phyloP scores from a whole-genome alignment of 1,140 invertebrate species.

The Micrasema minimum region DNA sequence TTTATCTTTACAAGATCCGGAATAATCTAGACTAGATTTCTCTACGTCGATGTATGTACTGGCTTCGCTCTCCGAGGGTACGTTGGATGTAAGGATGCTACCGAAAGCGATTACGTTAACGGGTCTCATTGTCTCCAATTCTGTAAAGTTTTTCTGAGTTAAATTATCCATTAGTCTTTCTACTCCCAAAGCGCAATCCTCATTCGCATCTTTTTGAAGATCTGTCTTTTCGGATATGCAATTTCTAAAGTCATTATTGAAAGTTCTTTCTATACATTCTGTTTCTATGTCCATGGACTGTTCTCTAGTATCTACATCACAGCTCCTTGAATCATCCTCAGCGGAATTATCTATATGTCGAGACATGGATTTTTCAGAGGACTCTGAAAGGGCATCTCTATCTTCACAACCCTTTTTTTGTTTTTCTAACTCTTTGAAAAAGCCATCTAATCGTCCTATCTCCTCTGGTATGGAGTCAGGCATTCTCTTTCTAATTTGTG shows the following conservation, averaged over 20 bases:
- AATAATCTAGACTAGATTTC: slow-evolving; percentile 48
- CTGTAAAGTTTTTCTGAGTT: slow-evolving; percentile 55
- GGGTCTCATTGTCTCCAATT: slow-evolving; percentile 59
- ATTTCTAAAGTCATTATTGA: slow-evolving; percentile 34
- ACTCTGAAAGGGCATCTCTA: background rate
- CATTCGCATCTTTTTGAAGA: slow-evolving; percentile 6
- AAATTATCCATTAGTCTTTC: slow-evolving; percentile 44
- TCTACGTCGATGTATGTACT: slow-evolving; percentile 53
- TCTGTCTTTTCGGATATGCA: slow-evolving; percentile 7
- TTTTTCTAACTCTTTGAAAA: slow-evolving; percentile 43
- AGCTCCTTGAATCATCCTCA: slow-evolving; percentile 54
- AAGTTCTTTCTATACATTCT: slow-evolving; percentile 54
- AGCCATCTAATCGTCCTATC: slow-evolving; percentile 18
- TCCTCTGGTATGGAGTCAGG: slow-evolving; percentile 1
- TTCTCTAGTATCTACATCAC: slow-evolving; percentile 62
- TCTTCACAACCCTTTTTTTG: slow-evolving; percentile 20
- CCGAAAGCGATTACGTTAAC: slow-evolving; percentile 63
- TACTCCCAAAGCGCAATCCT: slow-evolving; percentile 12
- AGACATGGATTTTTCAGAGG: slow-evolving; percentile 22
- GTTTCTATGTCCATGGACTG: slow-evolving; percentile 63
- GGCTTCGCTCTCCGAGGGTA: slow-evolving; percentile 56
- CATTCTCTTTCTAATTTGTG: background rate
- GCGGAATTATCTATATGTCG: background rate
- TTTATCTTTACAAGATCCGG: slow-evolving; percentile 59
- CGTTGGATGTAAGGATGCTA: slow-evolving; percentile 55